Base-by-base conservation (phyloP, 2,797 vertebrate species). In the Botia kubotai region DNA sequence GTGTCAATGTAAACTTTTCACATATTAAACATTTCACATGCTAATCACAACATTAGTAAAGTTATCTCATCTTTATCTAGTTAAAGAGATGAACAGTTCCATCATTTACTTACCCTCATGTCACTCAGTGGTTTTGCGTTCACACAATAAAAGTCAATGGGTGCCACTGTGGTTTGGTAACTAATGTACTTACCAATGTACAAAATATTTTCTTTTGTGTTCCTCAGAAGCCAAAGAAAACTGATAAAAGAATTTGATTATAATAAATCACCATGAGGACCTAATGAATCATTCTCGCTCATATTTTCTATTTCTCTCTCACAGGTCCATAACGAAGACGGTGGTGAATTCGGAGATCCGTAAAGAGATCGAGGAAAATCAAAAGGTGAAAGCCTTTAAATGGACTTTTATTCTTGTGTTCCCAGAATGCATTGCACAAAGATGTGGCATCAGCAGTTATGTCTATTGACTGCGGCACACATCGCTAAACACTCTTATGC, bases 271-370 rank as follows among this genome's bases (percentile, higher is more conserved):
- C 23, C 4, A 7, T 33, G 12, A 70, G 29, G 53, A 70, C 6
- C 53, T 29, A 69, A 69, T 70, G 11, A 70, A 58, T 78, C 53
- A 60, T 36, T 21, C 46, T 65, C 67, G 71, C 29, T 39, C 36
- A 69, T 39, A 70, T 70, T 80, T 74, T 52, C n/a, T 6, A 83
- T 33, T 86, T 60, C 39, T 33, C 33, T n/a, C 17, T 52, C 86
- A 99, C 86, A 99, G 98, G 88, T 97, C 96, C 87, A 95, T 99
- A 91, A 99, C 97, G 1, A 97, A 95, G 92, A 98, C 98, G 1
- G 95, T 94, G 83, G 98, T 99, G 88, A 95, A 90, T 87, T 89
- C 94, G 0, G 96, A 97, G 77, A 93, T 98, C 76, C 94, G 97
- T 80, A 92, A 90, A 75, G 98, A 98, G 92, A 95, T 99, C 11